These are phyloP conservation scores for Larimichthys crocea DNA, from an alignment of 2,113 vertebrate genomes.

Conservation along the genomic window DNA sequence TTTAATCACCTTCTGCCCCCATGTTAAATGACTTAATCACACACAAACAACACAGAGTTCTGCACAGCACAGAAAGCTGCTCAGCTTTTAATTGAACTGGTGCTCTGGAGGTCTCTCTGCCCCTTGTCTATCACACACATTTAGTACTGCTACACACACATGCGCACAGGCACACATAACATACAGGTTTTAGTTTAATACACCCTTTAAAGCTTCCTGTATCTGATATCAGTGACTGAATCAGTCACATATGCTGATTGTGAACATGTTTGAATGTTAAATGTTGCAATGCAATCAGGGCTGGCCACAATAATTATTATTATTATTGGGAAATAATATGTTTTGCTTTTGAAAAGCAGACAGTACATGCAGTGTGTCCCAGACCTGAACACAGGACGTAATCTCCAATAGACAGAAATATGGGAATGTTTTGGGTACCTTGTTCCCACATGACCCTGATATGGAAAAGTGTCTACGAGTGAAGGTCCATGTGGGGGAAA, in stretches of 20 bases:
- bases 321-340: background rate
- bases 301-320: too few relatives aligned
- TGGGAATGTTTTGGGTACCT: background rate
- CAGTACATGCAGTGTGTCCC: background rate
- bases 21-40: slow-evolving; percentile 11
- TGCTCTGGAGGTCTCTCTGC: slow-evolving; percentile 48
- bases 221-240: background rate
- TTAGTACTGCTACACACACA: background rate
- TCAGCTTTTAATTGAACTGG: slow-evolving; percentile 62
- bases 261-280: background rate
- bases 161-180: background rate
- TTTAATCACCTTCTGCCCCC: background rate
- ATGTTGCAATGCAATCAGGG: background rate
- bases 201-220: background rate
- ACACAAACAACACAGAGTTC: background rate
- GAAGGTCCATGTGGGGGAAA: background rate
- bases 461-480: background rate
- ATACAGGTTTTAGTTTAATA: slow-evolving; percentile 13
- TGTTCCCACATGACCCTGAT: background rate
- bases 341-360: background rate
- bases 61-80: background rate
- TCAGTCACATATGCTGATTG: background rate
- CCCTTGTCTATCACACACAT: slow-evolving; percentile 30
- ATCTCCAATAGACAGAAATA: background rate
- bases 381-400: background rate